Base-by-base conservation (phyloP, 2,888 invertebrate species). In the Drosophila leonis region DNA sequence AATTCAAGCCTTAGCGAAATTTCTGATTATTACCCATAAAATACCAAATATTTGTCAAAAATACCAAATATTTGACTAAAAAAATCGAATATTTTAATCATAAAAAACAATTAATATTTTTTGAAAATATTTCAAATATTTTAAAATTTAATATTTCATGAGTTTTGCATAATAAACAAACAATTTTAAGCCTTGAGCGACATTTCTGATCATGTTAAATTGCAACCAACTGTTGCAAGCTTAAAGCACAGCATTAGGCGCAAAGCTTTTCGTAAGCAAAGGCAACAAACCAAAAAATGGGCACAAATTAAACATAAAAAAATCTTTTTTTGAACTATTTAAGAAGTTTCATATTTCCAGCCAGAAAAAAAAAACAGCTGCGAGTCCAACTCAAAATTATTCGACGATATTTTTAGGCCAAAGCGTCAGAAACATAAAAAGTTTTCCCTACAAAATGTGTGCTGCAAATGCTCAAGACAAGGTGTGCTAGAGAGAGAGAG, bases 391-490 rank as follows among this genome's bases (percentile, higher is more conserved):
- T 82, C 80, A 82, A 75, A 72, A 76, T 35, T 70, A 29, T 61
- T 66, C 33, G 54, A 56, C 24, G 82, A 68, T 88, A 83, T 83
- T 83, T 83, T 88, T 83, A 88, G 87, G 73, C 67, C 54, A 83
- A 81, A 75, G 75, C 72, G 83, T 80, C 77, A 10, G 37, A 8
- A 13, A 39, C 46, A 42, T n/a, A 31, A 76, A 68, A 60, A 66
- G 33, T 63, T 80, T 54, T 62, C 20, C 49, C 62, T 27, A 24
- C 20, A 24, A 51, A 51, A 46, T 42, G 46, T 35, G 46, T 29
- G 61, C 48, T 55, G 54, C 54, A 60, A 74, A 44, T 48, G 51
- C 78, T 67, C 72, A 57, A 63, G 42, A 37, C 60, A 64, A 76
- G 64, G 70, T 76, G 75, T 68, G 33, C 29, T 54, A 42, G 18